Conservation (phyloP, 2,888 invertebrate species). For the Platynereis dumerilii region DNA sequence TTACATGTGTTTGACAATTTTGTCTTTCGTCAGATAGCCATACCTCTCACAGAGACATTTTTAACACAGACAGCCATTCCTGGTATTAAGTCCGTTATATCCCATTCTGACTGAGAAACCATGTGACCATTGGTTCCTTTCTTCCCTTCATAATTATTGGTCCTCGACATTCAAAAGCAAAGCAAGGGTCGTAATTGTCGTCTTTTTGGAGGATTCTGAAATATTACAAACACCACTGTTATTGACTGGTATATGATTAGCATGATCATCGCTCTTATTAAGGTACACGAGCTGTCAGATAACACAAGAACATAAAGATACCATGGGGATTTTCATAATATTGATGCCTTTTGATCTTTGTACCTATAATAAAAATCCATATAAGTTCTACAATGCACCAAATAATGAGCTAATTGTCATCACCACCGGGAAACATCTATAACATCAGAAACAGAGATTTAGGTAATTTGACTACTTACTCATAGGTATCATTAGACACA, state of each 20-base stretch:
- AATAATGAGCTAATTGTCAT: neutral
- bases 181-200: slow-evolving; percentile 84
- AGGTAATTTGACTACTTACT: too few relatives aligned
- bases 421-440: neutral
- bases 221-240: too few relatives aligned
- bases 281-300: too few relatives aligned
- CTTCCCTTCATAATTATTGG: slow-evolving; percentile 92
- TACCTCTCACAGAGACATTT: too few relatives aligned
- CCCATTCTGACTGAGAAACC: slow-evolving; percentile 71
- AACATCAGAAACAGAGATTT: too few relatives aligned
- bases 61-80: too few relatives aligned
- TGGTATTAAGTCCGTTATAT: too few relatives aligned
- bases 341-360: neutral
- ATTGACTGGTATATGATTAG: too few relatives aligned
- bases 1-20: too few relatives aligned
- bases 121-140: slow-evolving; percentile 91
- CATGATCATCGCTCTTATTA: too few relatives aligned
- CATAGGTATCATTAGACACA: slow-evolving; percentile 89
- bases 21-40: too few relatives aligned
- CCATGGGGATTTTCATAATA: neutral
- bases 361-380: neutral
- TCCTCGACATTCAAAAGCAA: slow-evolving; percentile 84
- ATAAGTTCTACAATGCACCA: neutral
- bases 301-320: too few relatives aligned
- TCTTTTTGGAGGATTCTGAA: slow-evolving; percentile 73